These are phyloP conservation scores for Drosophila insularis DNA, from an alignment of 1,140 invertebrate species.

Conservation along the genomic window DNA sequence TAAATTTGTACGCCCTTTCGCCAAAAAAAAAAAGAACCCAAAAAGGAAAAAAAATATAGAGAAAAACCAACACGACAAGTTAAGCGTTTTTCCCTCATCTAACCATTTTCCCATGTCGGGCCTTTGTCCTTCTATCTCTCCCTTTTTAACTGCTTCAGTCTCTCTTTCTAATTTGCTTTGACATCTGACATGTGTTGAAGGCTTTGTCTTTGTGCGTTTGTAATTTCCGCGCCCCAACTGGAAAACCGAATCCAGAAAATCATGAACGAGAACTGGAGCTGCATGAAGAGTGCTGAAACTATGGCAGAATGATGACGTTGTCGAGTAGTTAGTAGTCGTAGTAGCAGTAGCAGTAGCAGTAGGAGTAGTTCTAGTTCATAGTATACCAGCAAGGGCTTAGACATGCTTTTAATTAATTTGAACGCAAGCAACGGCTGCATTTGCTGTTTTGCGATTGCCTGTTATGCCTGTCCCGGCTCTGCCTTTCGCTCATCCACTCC, in stretches of 20 bases:
- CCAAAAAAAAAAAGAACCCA: too few species aligned
- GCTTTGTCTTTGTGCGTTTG: constrained; percentile 75
- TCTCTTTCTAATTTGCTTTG: constrained; percentile 72
- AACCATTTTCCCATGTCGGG: neutral
- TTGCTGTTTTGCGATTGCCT: constrained; percentile 43
- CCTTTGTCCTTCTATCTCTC: neutral
- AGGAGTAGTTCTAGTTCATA: neutral
- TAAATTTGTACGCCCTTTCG: constrained; percentile 31
- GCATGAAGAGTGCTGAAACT: constrained; percentile 7
- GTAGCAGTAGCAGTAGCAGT: too few species aligned
- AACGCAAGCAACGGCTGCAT: constrained; percentile 51
- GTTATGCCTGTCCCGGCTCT: neutral
- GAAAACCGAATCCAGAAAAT: constrained; percentile 59
- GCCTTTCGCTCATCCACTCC: neutral
- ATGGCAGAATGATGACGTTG: constrained; percentile 25
- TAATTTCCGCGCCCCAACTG: constrained; percentile 39
- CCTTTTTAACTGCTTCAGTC: neutral
- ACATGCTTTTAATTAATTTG: constrained; percentile 72
- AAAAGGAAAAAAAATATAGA: neutral
- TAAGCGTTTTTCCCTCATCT: constrained; percentile 33
- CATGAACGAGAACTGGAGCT: constrained; percentile 35
- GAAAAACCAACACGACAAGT: constrained; percentile 22
- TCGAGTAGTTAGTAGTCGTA: too few species aligned
- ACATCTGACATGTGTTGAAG: constrained; percentile 66
- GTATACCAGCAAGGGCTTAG: constrained; percentile 39